phyloP scores from a whole-genome alignment of 2,113 vertebrate species.

The Rousettus leschenaultii region DNA sequence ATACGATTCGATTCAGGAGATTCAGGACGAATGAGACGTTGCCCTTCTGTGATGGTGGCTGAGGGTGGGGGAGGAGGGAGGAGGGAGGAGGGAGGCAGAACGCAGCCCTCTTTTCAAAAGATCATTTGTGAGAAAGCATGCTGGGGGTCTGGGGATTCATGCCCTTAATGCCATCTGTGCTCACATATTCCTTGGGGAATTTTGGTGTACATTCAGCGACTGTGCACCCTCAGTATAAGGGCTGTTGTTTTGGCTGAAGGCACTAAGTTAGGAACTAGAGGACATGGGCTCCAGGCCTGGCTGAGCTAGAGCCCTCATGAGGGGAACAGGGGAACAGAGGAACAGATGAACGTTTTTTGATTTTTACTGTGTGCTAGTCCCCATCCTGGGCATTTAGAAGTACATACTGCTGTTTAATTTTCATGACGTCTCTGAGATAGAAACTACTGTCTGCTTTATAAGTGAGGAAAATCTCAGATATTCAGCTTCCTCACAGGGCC shows the following conservation, averaged over 20 bases:
- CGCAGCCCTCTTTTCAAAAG: not conserved
- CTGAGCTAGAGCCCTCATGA: not conserved
- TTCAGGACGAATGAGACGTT: not conserved
- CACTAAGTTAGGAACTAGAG: not conserved
- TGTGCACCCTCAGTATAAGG: not conserved
- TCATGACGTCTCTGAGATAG: not conserved
- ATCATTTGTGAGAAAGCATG: not conserved
- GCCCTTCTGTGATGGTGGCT: not conserved
- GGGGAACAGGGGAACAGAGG: not conserved
- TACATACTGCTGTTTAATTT: not conserved
- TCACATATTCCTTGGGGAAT: not conserved
- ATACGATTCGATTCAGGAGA: not conserved
- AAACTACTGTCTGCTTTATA: not conserved
- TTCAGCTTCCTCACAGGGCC: not conserved
- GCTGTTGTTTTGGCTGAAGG: not conserved
- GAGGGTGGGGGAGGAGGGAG: accelerated
- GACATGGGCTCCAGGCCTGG: not conserved
- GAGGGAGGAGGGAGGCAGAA: not conserved
- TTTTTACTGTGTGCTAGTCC: not conserved
- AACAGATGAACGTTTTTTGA: not conserved
- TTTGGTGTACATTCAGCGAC: not conserved
- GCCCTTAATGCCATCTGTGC: not conserved
- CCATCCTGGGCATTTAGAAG: not conserved
- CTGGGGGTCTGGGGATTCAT: no score
- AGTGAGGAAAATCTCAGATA: not conserved